Conservation (phyloP, 2,797 vertebrate genomes). For the Chelon auratus region DNA sequence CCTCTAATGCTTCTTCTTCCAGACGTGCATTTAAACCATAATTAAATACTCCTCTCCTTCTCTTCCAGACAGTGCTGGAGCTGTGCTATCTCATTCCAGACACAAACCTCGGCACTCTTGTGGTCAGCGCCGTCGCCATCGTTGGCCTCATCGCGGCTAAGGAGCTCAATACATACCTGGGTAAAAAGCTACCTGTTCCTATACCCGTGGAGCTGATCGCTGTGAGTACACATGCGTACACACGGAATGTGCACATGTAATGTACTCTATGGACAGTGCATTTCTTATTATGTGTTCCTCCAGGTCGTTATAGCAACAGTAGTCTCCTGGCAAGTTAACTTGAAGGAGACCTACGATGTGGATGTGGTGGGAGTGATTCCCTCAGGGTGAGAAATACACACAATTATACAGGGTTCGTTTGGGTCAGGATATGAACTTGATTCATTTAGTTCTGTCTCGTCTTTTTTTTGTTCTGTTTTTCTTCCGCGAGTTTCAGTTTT, state of each 20-base stretch:
- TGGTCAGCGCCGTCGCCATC: conserved; percentile 89
- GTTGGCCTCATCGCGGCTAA: conserved; percentile 86
- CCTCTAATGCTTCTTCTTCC: background rate
- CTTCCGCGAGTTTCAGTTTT: too few relatives aligned
- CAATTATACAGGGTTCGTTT: background rate
- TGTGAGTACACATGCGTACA: conserved; percentile 76
- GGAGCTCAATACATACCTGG: conserved; percentile 86
- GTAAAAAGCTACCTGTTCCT: conserved; percentile 87
- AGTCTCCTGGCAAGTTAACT: conserved; percentile 86
- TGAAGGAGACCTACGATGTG: conserved; percentile 82
- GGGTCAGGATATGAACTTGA: too few relatives aligned
- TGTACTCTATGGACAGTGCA: background rate
- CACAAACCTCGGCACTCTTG: conserved; percentile 87
- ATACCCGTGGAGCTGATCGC: conserved; percentile 92
- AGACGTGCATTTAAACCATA: background rate
- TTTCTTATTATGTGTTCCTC: conserved; percentile 8
- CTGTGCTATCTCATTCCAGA: conserved; percentile 85
- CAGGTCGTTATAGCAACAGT: conserved; percentile 91
- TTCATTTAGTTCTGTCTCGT: background rate
- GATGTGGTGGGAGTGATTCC: conserved; percentile 91
- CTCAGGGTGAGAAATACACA: conserved; percentile 86
- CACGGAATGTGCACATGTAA: background rate
- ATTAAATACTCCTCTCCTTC: conserved; percentile 22
- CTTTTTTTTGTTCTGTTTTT: too few relatives aligned
- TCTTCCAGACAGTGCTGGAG: conserved; percentile 87